Evolutionary conservation across 2,888 invertebrate species (phyloP).

Genomic region (Andrena chrysosceles): DNA sequence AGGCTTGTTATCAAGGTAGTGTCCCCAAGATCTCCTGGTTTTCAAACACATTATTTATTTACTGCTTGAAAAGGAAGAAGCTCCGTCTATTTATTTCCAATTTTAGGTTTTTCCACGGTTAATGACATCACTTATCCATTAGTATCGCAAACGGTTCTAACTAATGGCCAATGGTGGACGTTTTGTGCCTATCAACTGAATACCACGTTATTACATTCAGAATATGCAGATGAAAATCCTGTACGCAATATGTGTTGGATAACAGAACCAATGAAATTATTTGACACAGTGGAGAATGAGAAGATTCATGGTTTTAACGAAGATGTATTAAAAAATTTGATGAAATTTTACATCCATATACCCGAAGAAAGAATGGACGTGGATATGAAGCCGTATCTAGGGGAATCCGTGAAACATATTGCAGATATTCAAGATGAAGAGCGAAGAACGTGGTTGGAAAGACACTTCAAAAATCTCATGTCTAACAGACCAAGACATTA

Average conservation of each 20-base stretch:
- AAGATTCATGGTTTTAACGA: slow-evolving; percentile 93
- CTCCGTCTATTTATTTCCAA: neutral
- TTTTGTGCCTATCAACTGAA: slow-evolving; percentile 97
- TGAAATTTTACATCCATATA: slow-evolving; percentile 91
- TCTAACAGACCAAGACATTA: slow-evolving; percentile 89
- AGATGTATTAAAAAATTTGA: slow-evolving; percentile 89
- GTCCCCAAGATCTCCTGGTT: neutral
- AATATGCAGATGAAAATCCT: slow-evolving; percentile 88
- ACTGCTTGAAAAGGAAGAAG: neutral
- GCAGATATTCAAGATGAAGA: slow-evolving; percentile 90
- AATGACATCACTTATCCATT: slow-evolving; percentile 97
- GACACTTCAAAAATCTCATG: slow-evolving; percentile 89
- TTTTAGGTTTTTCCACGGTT: slow-evolving; percentile 92
- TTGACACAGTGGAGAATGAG: slow-evolving; percentile 89
- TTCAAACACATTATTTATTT: neutral
- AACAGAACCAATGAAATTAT: slow-evolving; percentile 90
- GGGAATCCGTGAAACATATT: slow-evolving; percentile 86
- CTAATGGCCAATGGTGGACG: slow-evolving; percentile 95
- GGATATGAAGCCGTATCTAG: slow-evolving; percentile 91
- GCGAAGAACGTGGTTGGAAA: slow-evolving; percentile 90
- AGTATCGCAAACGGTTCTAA: slow-evolving; percentile 94
- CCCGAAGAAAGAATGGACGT: slow-evolving; percentile 88
- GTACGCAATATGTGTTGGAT: slow-evolving; percentile 93
- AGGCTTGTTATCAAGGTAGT: slow-evolving; percentile 91
- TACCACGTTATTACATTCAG: slow-evolving; percentile 89